phyloP scores from a whole-genome alignment of 2,113 vertebrate species.

The Redunca redunca region DNA sequence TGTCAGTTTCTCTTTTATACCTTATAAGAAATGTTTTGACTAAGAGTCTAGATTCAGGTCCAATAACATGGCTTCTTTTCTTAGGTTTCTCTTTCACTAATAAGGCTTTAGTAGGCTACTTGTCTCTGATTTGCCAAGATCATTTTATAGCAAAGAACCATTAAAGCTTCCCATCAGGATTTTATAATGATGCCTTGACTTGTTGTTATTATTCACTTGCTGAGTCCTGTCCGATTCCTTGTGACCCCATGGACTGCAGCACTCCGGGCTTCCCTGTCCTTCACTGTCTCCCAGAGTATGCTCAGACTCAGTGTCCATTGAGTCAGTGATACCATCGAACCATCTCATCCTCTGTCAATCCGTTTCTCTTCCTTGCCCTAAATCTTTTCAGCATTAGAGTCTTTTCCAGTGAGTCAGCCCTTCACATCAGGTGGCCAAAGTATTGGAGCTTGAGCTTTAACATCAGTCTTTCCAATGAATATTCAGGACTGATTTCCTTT shows the following conservation, averaged over 20 bases:
- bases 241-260: background rate
- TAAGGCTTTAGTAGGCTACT: background rate
- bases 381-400: background rate
- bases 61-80: background rate
- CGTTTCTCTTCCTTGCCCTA: background rate
- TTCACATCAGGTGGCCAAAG: background rate
- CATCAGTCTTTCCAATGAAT: background rate
- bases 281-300: background rate
- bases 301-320: background rate
- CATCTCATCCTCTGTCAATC: background rate
- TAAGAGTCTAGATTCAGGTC: background rate
- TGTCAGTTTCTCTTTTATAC: background rate
- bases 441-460: background rate
- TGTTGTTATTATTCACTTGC: background rate
- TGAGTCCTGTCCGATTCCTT: background rate
- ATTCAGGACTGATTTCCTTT: background rate
- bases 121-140: conserved; percentile 5
- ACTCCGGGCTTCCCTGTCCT: background rate
- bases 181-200: background rate
- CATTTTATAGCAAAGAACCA: background rate
- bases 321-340: background rate
- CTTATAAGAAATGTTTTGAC: background rate
- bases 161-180: background rate
- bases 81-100: background rate
- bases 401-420: background rate